Evolutionary conservation across 2,113 vertebrate species (phyloP).

Genomic region (Lagopus muta): DNA sequence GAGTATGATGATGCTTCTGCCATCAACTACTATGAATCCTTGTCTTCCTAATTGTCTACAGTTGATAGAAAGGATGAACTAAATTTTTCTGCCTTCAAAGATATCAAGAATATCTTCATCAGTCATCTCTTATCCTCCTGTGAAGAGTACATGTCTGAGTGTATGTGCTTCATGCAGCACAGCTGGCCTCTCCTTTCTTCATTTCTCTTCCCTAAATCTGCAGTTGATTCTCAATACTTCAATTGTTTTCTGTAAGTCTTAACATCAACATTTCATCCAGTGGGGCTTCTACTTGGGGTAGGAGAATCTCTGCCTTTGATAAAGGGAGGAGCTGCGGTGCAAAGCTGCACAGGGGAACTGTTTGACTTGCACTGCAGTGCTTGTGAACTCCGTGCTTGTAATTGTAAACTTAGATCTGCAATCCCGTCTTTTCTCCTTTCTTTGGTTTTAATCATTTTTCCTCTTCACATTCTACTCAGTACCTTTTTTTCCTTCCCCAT

Average conservation of each 20-base stretch:
- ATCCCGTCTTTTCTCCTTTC: too few relatives aligned
- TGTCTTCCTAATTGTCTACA: not conserved
- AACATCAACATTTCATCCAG: not conserved
- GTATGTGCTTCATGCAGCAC: not conserved
- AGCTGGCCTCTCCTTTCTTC: not conserved
- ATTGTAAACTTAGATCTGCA: not conserved
- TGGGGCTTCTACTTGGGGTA: not conserved
- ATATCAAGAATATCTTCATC: not conserved
- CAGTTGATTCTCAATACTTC: not conserved
- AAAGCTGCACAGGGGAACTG: not conserved
- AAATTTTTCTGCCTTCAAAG: not conserved
- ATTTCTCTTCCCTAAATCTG: not conserved
- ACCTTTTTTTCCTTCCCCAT: not conserved
- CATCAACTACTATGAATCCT: not conserved
- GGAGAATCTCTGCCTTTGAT: rapidly evolving
- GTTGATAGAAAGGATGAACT: not conserved
- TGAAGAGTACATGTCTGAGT: not conserved
- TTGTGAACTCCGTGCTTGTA: not conserved
- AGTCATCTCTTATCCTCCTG: not conserved
- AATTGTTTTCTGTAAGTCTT: not conserved
- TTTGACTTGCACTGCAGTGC: rapidly evolving
- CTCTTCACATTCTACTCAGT: not conserved
- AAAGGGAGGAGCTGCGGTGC: not conserved
- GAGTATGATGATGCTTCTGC: not conserved
- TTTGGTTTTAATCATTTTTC: not conserved